Evolutionary conservation across 2,113 vertebrate genomes (phyloP), one percentile per base, ranked within the genome.

Genomic region (Falco punctatus): DNA sequence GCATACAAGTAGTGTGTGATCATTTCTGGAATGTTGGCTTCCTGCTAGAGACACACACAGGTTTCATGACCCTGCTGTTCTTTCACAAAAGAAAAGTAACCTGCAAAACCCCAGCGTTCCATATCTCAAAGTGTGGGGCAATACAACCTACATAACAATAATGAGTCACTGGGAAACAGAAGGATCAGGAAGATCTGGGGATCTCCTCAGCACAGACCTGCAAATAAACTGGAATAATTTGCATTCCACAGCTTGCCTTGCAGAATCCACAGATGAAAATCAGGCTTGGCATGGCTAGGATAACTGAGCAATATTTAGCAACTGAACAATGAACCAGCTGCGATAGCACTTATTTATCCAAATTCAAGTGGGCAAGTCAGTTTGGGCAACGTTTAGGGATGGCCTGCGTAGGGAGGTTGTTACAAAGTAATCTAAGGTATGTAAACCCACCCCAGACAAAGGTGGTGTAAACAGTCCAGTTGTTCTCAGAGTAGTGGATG

Each of bases 241-340:
- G 91, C 91, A 88, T 96, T 94, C 95, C 95, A 92, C 81, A 88
- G 87, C 94, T 93, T 91, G 82, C 70, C 54, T 92, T 86, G 89
- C 91, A 88, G 91, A 91, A 81, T 80, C 91, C 89, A 48, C 58
- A 94, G 94, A 94, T 96, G 33, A 80, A 95, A 93, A 90, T 92
- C 88, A 51, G 67, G 85, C 88, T 78, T 93, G 94, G 94, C 94
- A 65, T 62, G 71, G 92, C 52, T 62, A 35, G 82, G 88, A 46
- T 83, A 90, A 75, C 93, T 44, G 86, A 87, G 91, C 69, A 79
- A 40, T 81, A 81, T 84, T 89, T 84, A 94, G 91, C 66, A 89
- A 92, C 74, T 55, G 84, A 89, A 82, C 86, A 94, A 91, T 70
- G 71, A 90, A 27, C 78, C 92, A 89, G 78, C 71, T 73, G 87